Conservation (phyloP, 2,113 vertebrate species). For the Petaurus breviceps region DNA sequence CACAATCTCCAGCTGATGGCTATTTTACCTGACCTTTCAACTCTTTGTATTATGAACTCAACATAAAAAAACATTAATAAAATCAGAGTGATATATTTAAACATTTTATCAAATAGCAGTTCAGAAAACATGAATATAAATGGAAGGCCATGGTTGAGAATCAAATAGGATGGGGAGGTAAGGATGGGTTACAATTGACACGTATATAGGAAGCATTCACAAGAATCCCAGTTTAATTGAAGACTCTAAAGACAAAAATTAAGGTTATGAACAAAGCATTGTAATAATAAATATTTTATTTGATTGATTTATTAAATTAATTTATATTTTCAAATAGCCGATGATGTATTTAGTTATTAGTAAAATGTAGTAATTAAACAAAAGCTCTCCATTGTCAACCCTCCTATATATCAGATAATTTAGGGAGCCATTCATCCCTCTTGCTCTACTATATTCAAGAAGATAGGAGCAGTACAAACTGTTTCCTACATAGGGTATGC, state of each 20-base stretch:
- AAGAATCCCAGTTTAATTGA: neutral
- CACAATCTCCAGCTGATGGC: no score
- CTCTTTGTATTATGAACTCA: neutral
- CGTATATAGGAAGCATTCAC: neutral
- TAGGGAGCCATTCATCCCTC: neutral
- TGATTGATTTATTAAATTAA: neutral
- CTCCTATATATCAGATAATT: neutral
- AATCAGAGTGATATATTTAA: neutral
- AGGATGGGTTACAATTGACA: neutral
- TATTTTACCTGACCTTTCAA: neutral
- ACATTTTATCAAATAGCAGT: neutral
- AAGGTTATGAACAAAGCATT: neutral
- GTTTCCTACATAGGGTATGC: neutral
- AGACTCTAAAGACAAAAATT: neutral
- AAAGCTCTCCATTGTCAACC: neutral
- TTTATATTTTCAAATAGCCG: neutral
- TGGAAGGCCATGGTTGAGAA: neutral
- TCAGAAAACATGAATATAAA: neutral
- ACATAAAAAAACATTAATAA: neutral
- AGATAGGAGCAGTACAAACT: neutral
- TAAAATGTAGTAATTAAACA: neutral
- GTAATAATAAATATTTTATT: neutral
- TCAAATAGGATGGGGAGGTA: neutral
- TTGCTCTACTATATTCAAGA: neutral
- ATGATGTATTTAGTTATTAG: neutral